Base-by-base conservation (phyloP, 2,113 vertebrate species). In the Girardinichthys multiradiatus region DNA sequence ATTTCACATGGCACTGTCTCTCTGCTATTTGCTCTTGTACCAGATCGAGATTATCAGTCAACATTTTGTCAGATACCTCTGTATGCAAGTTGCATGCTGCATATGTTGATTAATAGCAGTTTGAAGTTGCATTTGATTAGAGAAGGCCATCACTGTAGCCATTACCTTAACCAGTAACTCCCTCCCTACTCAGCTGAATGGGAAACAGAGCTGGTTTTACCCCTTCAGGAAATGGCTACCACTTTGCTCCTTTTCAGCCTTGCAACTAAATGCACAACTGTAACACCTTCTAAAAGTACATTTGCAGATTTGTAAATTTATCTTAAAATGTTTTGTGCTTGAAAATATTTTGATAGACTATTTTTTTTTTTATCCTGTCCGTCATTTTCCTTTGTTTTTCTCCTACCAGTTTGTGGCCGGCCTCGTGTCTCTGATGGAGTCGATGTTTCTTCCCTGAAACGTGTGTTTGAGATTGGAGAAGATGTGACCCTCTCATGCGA, bases 341-440 rank as follows among this genome's bases (percentile, higher is more conserved):
- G 51, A 2, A n/a, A n/a, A n/a, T n/a, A n/a, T n/a, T n/a, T n/a
- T n/a, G n/a, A n/a, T n/a, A n/a, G n/a, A n/a, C n/a, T n/a, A n/a
- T n/a, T n/a, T n/a, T n/a, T n/a, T n/a, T n/a, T n/a, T n/a, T n/a
- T n/a, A n/a, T n/a, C n/a, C n/a, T n/a, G n/a, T n/a, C n/a, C 6
- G 6, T 72, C 10, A 27, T 9, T 3, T 24, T 21, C 37, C 24
- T 64, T 45, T 64, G 11, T 21, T 10, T 48, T 10, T 37, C 86
- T 57, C 59, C 24, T 86, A 89, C 29, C 81, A 98, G 96, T 94
- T 12, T 98, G 96, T 57, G 80, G 94, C 58, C 92, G 84, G 31
- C 96, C 96, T 21, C 87, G 86, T 4, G 21, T 90, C 12, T 24
- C 93, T 13, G 89, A 92, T 0, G 95, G 95, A 83, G 90, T 96